Evolutionary conservation across 1,140 invertebrate genomes (phyloP).

Genomic region (Euglossa dilemma): DNA sequence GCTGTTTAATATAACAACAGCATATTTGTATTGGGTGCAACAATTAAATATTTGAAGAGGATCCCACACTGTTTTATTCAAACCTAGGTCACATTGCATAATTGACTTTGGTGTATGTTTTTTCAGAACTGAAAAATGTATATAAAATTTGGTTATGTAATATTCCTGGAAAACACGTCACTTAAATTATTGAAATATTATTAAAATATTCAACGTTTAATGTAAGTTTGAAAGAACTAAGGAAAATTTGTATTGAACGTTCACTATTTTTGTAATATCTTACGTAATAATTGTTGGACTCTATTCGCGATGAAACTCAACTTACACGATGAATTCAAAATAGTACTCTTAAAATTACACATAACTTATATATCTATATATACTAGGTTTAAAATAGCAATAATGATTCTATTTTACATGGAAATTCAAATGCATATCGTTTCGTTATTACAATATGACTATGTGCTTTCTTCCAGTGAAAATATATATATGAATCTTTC

Average conservation of each 20-base stretch:
- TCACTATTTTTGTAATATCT: conserved; percentile 8
- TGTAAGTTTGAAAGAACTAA: background rate
- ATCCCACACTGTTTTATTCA: conserved; percentile 61
- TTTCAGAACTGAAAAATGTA: conserved; percentile 28
- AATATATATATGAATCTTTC: background rate
- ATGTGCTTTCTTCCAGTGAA: background rate
- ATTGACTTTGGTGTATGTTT: conserved; percentile 12
- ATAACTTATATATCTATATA: background rate
- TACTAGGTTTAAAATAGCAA: background rate
- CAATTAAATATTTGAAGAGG: conserved; percentile 61
- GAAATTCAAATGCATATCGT: background rate
- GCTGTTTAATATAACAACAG: conserved; percentile 83
- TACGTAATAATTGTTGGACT: conserved; percentile 36
- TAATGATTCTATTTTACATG: background rate
- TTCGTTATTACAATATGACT: background rate
- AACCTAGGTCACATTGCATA: conserved; percentile 48
- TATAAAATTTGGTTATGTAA: background rate
- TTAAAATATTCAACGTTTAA: background rate
- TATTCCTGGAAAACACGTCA: background rate
- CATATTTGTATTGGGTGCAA: conserved; percentile 72
- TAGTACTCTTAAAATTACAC: background rate
- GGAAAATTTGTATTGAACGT: background rate
- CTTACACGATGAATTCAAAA: conserved; percentile 2
- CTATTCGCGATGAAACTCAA: conserved; percentile 7
- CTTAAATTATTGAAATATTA: background rate